Conservation (phyloP, 2,888 invertebrate genomes). For the Bugula neritina region DNA sequence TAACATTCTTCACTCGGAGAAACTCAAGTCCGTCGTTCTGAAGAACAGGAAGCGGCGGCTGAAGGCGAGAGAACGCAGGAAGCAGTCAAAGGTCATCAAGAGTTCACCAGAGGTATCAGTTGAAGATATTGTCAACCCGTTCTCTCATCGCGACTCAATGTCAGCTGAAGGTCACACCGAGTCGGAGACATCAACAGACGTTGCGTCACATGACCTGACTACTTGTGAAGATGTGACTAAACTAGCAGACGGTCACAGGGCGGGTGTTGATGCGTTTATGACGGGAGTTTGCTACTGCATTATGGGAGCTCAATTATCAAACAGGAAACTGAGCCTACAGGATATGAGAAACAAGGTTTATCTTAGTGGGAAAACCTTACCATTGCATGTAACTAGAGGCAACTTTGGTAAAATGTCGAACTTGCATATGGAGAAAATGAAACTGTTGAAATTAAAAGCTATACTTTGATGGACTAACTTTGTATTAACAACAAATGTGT, state of each 20-base stretch:
- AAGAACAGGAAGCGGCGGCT: slow-evolving; percentile 35
- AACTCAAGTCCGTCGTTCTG: slow-evolving; percentile 30
- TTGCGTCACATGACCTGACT: too few relatives aligned
- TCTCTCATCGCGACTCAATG: neutral
- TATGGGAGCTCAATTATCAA: slow-evolving; percentile 36
- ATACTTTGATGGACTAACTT: neutral
- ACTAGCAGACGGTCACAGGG: slow-evolving; percentile 44
- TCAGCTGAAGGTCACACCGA: neutral
- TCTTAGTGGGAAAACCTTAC: slow-evolving; percentile 52
- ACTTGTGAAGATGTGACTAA: neutral
- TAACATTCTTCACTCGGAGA: slow-evolving; percentile 47
- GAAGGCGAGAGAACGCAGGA: slow-evolving; percentile 33
- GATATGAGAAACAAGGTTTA: slow-evolving; percentile 45
- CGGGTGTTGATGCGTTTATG: slow-evolving; percentile 56
- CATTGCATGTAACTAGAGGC: slow-evolving; percentile 48
- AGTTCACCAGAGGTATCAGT: neutral
- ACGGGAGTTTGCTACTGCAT: slow-evolving; percentile 52
- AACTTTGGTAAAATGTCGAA: slow-evolving; percentile 47
- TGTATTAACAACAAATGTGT: neutral
- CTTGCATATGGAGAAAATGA: slow-evolving; percentile 33
- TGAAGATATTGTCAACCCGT: neutral
- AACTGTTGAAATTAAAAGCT: neutral
- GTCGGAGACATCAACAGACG: neutral
- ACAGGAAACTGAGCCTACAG: slow-evolving; percentile 8
- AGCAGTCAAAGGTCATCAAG: slow-evolving; percentile 28